These are phyloP conservation scores for Tyrannus savana DNA, from an alignment of 2,113 vertebrate species.

Conservation along the genomic window DNA sequence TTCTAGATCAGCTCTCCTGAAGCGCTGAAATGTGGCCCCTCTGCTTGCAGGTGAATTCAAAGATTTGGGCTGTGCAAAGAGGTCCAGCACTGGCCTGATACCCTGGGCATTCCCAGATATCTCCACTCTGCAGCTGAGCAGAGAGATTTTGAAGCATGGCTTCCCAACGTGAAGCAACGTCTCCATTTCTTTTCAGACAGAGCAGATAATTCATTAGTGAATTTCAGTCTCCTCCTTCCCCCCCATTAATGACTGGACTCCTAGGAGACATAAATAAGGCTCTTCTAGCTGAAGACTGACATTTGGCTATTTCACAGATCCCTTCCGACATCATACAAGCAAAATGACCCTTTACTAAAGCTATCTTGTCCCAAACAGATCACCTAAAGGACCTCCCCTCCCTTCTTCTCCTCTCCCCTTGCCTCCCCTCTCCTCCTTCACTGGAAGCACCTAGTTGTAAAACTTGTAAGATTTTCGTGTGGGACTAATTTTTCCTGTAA, in stretches of 20 bases:
- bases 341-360: not conserved
- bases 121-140: not conserved
- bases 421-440: not conserved
- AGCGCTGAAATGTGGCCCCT: rapidly evolving
- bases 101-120: not conserved
- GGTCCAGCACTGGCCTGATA: not conserved
- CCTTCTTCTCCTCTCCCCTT: too few species aligned
- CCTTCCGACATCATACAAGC: not conserved
- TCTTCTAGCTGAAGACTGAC: not conserved
- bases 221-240: not conserved
- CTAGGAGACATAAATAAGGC: not conserved
- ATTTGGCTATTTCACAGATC: not conserved
- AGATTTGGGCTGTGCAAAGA: not conserved
- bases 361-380: not conserved
- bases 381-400: not conserved
- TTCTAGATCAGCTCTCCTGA: not conserved
- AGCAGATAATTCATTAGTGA: not conserved
- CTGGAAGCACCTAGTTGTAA: not conserved
- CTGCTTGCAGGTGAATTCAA: not conserved
- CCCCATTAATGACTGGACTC: not conserved
- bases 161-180: not conserved
- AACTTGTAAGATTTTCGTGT: not conserved
- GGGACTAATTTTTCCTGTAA: not conserved
- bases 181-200: not conserved
- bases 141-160: not conserved